Evolutionary conservation across 2,113 vertebrate genomes (phyloP).

Genomic region (Rostratula benghalensis): DNA sequence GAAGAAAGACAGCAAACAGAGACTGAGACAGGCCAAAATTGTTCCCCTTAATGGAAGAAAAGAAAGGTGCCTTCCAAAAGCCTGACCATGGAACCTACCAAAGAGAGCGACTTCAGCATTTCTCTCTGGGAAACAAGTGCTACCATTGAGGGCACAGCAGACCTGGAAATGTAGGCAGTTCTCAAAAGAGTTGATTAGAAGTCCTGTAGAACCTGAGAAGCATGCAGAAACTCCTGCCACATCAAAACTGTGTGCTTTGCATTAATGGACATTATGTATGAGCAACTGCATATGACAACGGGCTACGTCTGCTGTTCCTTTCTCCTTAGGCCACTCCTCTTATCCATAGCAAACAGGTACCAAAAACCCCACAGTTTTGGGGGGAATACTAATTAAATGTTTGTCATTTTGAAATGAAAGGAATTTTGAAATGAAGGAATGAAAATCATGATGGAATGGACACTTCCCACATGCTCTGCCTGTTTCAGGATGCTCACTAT

Average conservation of each 20-base stretch:
- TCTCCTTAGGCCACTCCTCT: background rate
- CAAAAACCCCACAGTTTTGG: background rate
- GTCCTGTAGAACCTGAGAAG: background rate
- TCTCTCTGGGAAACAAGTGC: background rate
- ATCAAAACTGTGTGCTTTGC: background rate
- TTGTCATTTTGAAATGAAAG: background rate
- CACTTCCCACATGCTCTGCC: background rate
- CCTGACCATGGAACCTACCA: background rate
- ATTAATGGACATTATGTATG: background rate
- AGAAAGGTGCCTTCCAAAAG: background rate
- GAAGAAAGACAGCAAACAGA: background rate
- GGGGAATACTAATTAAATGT: background rate
- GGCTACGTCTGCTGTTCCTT: background rate
- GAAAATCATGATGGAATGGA: background rate
- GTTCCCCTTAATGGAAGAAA: background rate
- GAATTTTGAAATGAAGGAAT: too few species aligned
- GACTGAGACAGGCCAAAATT: background rate
- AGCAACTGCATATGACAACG: background rate
- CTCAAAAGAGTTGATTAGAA: background rate
- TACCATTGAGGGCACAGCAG: background rate
- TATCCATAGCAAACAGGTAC: background rate
- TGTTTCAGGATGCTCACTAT: background rate
- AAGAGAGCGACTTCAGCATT: background rate
- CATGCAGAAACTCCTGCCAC: background rate
- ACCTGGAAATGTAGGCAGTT: fast-evolving